Conservation (phyloP, 2,113 vertebrate species). For the Haemorhous mexicanus region DNA sequence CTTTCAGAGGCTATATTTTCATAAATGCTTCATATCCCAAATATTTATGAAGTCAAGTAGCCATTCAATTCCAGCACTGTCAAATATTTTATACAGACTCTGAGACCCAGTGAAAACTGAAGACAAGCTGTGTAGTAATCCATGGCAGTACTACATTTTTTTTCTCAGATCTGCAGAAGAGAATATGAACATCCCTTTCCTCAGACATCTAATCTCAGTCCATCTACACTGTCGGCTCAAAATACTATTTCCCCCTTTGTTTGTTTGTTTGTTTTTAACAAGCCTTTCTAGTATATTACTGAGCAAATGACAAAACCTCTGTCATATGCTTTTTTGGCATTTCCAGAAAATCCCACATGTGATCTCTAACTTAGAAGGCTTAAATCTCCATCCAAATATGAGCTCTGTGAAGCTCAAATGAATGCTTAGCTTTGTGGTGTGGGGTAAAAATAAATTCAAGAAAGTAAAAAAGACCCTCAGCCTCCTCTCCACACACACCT, state of each 20-base stretch:
- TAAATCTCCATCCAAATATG: not conserved
- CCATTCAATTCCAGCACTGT: not conserved
- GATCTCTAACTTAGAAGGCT: not conserved
- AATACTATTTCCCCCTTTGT: not conserved
- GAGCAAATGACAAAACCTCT: not conserved
- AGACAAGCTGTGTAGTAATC: not conserved
- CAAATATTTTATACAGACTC: not conserved
- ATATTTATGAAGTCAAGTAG: not conserved
- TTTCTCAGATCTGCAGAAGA: not conserved
- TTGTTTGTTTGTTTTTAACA: not conserved
- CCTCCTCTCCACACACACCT: not conserved
- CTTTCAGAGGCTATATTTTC: not conserved
- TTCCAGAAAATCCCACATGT: conserved; percentile 15
- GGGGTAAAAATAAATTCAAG: not conserved
- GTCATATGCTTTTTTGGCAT: not conserved
- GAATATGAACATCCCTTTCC: not conserved
- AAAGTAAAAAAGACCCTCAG: not conserved
- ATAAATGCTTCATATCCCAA: not conserved
- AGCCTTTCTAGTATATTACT: not conserved
- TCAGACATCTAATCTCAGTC: not conserved
- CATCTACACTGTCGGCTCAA: not conserved
- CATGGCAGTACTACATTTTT: not conserved
- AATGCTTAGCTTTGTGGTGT: not conserved
- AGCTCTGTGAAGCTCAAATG: not conserved
- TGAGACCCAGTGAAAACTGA: not conserved